Evolutionary conservation across 2,113 vertebrate species (phyloP), one percentile per base, ranked within the genome.

Genomic region (Datnioides undecimradiatus): DNA sequence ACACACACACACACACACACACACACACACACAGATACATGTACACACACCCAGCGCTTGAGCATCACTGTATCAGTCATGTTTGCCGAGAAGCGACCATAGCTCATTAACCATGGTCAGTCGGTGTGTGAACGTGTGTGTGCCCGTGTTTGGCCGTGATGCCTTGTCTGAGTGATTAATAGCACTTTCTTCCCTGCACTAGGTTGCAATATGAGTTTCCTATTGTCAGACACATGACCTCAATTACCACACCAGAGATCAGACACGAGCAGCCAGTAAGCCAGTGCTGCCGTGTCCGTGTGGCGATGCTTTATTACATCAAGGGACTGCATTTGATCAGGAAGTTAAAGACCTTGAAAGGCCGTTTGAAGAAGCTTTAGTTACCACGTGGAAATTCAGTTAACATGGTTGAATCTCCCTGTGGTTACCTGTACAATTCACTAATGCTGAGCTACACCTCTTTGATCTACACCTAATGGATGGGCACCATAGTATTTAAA

Each of bases 121-220:
- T 58, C 46, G 8, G 40, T 31, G 75, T 66, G 76, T 51, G 29
- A 16, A 17, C 29, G 36, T 49, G 34, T 41, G 31, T 52, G 59
- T 54, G 27, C 51, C 36, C 58, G 71, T 58, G 62, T 69, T 73
- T 70, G 58, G 46, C 65, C 71, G 38, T 57, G 75, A 88, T 66
- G 84, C 70, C 82, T 79, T 87, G 84, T 88, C 88, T 60, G 54
- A 19, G 82, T 91, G 92, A 90, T 93, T 90, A 91, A 93, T 90
- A 79, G 84, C 78, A 25, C 83, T 79, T 83, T 87, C 60, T 55
- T 67, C 40, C 11, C 62, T 23, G 72, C 60, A 34, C 71, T 54
- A 40, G 34, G 40, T 73, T 86, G 75, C 60, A 81, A 93, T 90
- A 64, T 64, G 69, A 84, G 86, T 80, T 89, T 90, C 41, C 80